phyloP scores from a whole-genome alignment of 2,797 vertebrate genomes.

The Paratrypauchen microcephalus region DNA sequence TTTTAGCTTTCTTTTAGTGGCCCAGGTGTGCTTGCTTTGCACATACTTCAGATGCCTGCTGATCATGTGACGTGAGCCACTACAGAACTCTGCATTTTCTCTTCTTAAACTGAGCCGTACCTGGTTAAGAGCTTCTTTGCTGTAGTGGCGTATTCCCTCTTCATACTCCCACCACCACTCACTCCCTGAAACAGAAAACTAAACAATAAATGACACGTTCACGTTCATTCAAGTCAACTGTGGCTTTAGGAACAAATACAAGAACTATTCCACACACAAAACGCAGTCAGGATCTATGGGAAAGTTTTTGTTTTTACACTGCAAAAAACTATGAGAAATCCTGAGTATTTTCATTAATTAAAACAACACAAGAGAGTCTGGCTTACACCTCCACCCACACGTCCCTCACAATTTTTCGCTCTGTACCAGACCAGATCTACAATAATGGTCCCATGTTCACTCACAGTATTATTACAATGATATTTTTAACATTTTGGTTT shows the following conservation, averaged over 20 bases:
- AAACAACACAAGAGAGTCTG: no score
- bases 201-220: not conserved
- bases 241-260: constrained; percentile 1
- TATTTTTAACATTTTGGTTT: no score
- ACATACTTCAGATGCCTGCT: constrained; percentile 29
- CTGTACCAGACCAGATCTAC: no score
- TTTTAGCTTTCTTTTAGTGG: not conserved
- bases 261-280: not conserved
- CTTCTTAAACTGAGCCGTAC: constrained; percentile 52
- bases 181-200: constrained; percentile 54
- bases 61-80: not conserved
- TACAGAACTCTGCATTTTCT: not conserved
- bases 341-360: no score
- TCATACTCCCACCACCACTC: constrained; percentile 79
- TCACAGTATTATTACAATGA: no score
- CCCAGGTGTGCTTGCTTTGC: constrained; percentile 28
- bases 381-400: no score
- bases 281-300: not conserved
- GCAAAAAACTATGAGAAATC: not conserved
- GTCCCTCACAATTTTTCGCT: no score
- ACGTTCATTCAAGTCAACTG: not conserved
- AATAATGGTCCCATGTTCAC: no score
- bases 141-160: constrained; percentile 74
- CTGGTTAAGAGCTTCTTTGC: constrained; percentile 71
- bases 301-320: not conserved